Base-by-base conservation (phyloP, 1,140 invertebrate genomes). In the Calephelis nemesis region DNA sequence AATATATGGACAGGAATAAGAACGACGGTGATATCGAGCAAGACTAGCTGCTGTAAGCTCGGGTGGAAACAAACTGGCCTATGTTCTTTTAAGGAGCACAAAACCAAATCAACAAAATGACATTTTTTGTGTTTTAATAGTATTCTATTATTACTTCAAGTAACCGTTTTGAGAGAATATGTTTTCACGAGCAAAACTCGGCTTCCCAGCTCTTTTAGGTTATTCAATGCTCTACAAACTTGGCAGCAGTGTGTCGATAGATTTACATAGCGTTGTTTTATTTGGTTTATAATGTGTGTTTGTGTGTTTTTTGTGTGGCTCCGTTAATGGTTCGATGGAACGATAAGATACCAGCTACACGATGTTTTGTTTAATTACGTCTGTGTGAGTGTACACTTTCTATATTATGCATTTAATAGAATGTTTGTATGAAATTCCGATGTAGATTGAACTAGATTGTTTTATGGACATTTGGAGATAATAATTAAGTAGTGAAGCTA, bases 341-440 rank as follows among this genome's bases (percentile, higher is more conserved):
- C 82, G 88, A 91, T 91, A 79, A 91, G 88, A 91, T 89, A 90
- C 76, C 54, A 13, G 69, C 67, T 78, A 83, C 78, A 83, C 77
- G 79, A 78, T 86, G 84, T 87, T 89, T 84, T 82, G 78, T 87
- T 83, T 88, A 87, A 88, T 87, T 89, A 85, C 82, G 85, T 76
- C 70, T 78, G 79, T 82, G 78, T 79, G 76, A 70, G 77, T 58
- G 13, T 47, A 60, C 19, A 15, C 50, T 52, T 82, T 71, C 75
- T 74, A 70, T 74, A 69, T 67, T 66, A 68, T 72, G 65, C 67
- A 42, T 67, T 30, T 54, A 52, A 52, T 70, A 50, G 6, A 70
- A 72, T 42, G 40, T 62, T 52, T 54, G 15, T 40, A 67, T 54
- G 54, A 63, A 62, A 49, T 40, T 65, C 40, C 13, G 60, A 48